phyloP scores from a whole-genome alignment of 2,888 invertebrate species.

The Pollenia labialis region DNA sequence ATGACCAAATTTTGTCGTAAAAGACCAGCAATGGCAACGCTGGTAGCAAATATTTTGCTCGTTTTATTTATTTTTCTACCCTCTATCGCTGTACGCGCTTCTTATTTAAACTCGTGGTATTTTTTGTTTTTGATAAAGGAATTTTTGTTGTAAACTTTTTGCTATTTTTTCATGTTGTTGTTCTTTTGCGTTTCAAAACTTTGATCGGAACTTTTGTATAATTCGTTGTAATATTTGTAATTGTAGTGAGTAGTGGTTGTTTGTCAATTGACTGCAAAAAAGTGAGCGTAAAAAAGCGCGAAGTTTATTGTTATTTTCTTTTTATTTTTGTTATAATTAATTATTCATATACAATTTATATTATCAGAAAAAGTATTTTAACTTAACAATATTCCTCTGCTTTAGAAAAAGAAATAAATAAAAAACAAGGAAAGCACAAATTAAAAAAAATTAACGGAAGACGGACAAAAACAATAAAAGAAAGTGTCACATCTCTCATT shows the following conservation, averaged over 20 bases:
- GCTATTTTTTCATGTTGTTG: conserved; percentile 53
- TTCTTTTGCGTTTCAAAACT: conserved; percentile 72
- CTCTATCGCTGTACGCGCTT: conserved; percentile 44
- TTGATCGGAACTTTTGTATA: conserved; percentile 48
- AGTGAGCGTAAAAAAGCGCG: conserved; percentile 60
- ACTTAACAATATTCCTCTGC: not conserved
- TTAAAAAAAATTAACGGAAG: conserved; percentile 17
- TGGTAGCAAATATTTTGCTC: conserved; percentile 22
- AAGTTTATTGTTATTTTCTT: conserved; percentile 38
- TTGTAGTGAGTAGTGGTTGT: conserved; percentile 16
- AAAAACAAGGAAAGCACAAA: conserved; percentile 20
- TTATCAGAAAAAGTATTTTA: conserved; percentile 19
- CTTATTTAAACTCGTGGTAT: conserved; percentile 59
- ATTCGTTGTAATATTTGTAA: conserved; percentile 19
- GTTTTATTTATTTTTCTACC: conserved; percentile 22
- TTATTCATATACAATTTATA: conserved; percentile 30
- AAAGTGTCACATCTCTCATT: conserved; percentile 38
- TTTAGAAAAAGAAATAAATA: not conserved
- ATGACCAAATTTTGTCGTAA: not conserved
- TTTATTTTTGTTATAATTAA: conserved; percentile 26
- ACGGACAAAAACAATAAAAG: conserved; percentile 25
- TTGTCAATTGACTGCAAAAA: conserved; percentile 20
- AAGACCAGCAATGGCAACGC: not conserved
- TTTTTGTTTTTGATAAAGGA: conserved; percentile 30
- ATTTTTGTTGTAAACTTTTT: conserved; percentile 48